Base-by-base conservation (phyloP, 2,888 invertebrate species). In the Nezara viridula region DNA sequence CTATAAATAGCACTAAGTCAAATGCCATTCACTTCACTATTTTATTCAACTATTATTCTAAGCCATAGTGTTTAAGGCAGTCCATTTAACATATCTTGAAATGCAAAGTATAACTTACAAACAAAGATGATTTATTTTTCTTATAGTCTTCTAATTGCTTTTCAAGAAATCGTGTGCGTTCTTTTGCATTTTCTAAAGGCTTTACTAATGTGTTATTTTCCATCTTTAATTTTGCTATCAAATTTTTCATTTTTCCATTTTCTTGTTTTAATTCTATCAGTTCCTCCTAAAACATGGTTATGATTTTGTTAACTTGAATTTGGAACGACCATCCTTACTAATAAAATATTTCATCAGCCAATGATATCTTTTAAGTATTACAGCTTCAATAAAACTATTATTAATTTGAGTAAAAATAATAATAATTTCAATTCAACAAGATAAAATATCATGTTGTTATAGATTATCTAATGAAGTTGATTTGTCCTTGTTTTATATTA, bases 131-230 rank as follows among this genome's bases (percentile, higher is more conserved):
- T 92, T 97, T 97, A 92, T 98, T 97, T 91, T 97, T 96, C 90
- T 97, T 96, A 91, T 97, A 97, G 92, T 97, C 96, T n/a, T 95
- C 95, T 92, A 98, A 94, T 92, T 96, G 96, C 90, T 96, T 94
- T 91, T 95, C 95, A 90, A 96, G 93, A 90, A 97, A 96, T 44
- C 94, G 94, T 16, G 96, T 95, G 91, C 97, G 96, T 66, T 95
- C 93, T 90, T 95, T 94, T 0, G 97, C 96, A 86, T 94, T 94
- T 92, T 96, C 95, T 32, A 97, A 93, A 0, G 98, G 97, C 91
- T 96, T 95, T 0, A 94, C 94, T 21, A 98, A 93, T 90, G 95
- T 95, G 92, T 96, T 96, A 91, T 97, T 96, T 92, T 98, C 97
- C 0, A 94, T 93, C 0, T 95, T 94, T 1, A 96, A 94, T 92